Base-by-base conservation (phyloP, 2,797 vertebrate species). In the Enteromius treurensis region DNA sequence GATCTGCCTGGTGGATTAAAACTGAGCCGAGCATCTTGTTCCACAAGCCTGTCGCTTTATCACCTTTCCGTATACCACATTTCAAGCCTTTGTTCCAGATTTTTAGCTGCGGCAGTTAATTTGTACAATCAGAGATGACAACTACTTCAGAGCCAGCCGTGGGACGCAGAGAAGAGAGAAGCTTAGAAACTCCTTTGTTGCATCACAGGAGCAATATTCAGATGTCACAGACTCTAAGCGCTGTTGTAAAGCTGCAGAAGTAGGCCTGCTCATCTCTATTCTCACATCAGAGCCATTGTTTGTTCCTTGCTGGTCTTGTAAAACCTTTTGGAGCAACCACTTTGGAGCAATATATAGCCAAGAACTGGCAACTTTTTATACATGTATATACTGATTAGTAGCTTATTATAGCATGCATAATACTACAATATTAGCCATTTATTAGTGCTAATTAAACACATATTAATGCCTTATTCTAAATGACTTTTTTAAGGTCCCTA, bases 1-100 rank as follows among this genome's bases (percentile, higher is more conserved):
- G 62, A 51, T 51, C 60, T 75, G 69, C 64, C 81, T 77, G 75
- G 73, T 83, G 87, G 86, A 89, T 89, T 85, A 86, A 85, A 83
- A 69, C 81, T 77, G 76, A 81, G 78, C 68, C 71, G 69, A 78
- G 77, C 68, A 79, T 64, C 75, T 69, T 86, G 75, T 84, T 87
- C 81, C 73, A 62, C 83, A 77, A 81, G 74, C 49, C 51, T 83
- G 68, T 82, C 71, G 23, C 74, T 88, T 88, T 88, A 85, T 85
- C 85, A 82, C 85, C 85, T 89, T 69, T 65, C 51, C 40, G 40
- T 85, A 79, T 83, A 34, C 49, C 69, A 40, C 84, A 26, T 79
- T 74, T 79, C 29, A 47, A 80, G 81, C 32, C 51, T 85, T 84
- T 88, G 81, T 87, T 82, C 81, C 82, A 45, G 67, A 64, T 64